Base-by-base conservation (phyloP, 2,888 invertebrate species). In the Biston stratarius region DNA sequence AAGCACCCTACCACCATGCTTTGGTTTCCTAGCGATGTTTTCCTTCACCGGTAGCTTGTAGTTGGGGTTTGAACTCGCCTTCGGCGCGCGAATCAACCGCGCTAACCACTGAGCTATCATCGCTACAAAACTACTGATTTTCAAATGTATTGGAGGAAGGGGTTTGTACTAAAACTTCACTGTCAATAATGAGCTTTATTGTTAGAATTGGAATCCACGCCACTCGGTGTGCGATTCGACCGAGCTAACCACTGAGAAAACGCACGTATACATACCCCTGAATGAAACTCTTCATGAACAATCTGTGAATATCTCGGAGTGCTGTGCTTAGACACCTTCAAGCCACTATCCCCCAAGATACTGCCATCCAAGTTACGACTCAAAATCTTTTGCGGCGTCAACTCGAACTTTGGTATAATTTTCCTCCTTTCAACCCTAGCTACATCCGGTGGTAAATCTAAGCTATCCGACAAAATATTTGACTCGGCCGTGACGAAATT, bases 401-500 rank as follows among this genome's bases (percentile, higher is more conserved):
- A 34, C 36, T 84, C 89, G 2, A 86, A 72, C 44, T 78, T 82
- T 0, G 87, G 80, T 6, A 85, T 78, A 6, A 90, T 85, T 68
- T 83, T 87, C 36, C 87, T 74, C 40, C 88, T 78, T 58, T 78
- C 77, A 6, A 75, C 74, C 45, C 84, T 85, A 0, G 90, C 84
- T 0, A 91, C 87, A 73, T 90, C 91, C 0, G 89, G 89, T 0
- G 86, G 82, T 0, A 80, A 47, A 38, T 82, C 83, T 6, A 81
- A 63, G 8, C 78, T 83, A 10, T 86, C 78, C 6, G 78, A 80
- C 6, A 90, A 62, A 0, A 88, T 74, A 9, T 84, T 82, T 53
- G 87, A 84, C 0, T 94, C 93, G 0, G 89, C 87, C 0, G 89
- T 88, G 0, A 83, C 83, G 48, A 88, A 92, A 51, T 88, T 91